Base-by-base conservation (phyloP, 2,113 vertebrate genomes). In the Larimichthys crocea region DNA sequence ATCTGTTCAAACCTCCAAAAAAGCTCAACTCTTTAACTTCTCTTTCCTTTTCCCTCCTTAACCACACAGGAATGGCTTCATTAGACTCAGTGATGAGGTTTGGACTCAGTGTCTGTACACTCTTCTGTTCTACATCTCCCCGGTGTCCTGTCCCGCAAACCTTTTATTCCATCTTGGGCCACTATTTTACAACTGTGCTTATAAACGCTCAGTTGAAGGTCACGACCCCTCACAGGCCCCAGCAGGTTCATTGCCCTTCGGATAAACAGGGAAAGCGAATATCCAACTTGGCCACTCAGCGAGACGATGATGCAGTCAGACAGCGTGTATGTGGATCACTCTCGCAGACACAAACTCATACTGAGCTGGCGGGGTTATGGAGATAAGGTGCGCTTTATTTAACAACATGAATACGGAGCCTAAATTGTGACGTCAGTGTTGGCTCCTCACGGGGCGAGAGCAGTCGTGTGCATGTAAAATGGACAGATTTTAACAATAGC, bases 341-440 rank as follows among this genome's bases (percentile, higher is more conserved):
- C 85, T 88, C 29, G 0, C 72, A 78, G 85, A 91, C 71, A 71
- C 78, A 78, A 82, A 60, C 83, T 76, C 60, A 10, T 69, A 48
- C 64, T 9, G 61, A 57, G 86, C 89, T 82, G 82, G 80, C 12
- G 65, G 84, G 88, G 84, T 80, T 85, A 87, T 87, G 87, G 82
- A 88, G 86, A 92, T 90, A 78, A 82, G 87, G 70, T 76, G 83
- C 0, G 49, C 89, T 90, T 89, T 88, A 88, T 92, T 89, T 89
- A 90, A 82, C 77, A 67, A 44, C 62, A 49, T 65, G 86, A 64
- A 60, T 42, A 31, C 5, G 65, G 68, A 65, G 59, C 57, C 67
- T n/a, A 65, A 78, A 79, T n/a, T 4, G n/a, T 80, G 77, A 82
- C 49, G 70, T 89, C 83, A 91, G 62, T 12, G 19, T 16, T n/a